Conservation (phyloP, 1,140 invertebrate species). For the Dryas iulia region DNA sequence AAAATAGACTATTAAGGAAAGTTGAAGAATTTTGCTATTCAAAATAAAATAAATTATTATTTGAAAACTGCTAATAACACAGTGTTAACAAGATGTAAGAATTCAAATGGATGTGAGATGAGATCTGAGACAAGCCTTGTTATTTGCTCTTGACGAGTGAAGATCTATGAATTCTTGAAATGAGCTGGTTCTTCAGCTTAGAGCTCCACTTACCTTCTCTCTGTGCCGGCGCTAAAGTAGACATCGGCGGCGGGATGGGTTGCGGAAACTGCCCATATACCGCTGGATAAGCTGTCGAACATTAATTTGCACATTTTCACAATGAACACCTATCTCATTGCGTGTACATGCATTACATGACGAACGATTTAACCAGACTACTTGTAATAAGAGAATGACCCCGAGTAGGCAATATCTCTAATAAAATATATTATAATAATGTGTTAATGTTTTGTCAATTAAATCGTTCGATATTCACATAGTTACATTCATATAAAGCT, state of each 20-base stretch:
- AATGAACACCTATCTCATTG: constrained; percentile 75
- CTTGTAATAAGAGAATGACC: neutral
- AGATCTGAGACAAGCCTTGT: neutral
- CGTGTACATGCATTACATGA: constrained; percentile 57
- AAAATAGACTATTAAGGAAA: neutral
- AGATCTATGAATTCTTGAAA: constrained; percentile 6
- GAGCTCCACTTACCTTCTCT: constrained; percentile 93
- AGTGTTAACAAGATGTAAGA: neutral
- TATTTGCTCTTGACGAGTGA: neutral
- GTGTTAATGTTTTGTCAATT: neutral
- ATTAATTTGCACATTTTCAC: constrained; percentile 80
- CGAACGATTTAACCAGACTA: constrained; percentile 37
- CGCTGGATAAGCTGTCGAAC: constrained; percentile 95
- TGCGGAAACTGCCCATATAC: constrained; percentile 98
- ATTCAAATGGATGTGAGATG: neutral
- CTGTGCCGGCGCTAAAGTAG: constrained; percentile 93
- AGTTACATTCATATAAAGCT: constrained; percentile 24
- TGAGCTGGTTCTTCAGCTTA: constrained; percentile 32
- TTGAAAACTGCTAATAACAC: neutral
- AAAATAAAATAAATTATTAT: neutral
- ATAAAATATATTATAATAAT: neutral
- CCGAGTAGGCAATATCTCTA: neutral
- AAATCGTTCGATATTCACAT: constrained; percentile 1
- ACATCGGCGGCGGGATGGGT: constrained; percentile 94
- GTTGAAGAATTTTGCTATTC: neutral